A percentile compares a stretch with the other conserved stretches of the same genome.
These are phyloP conservation scores for Trichonephila clavata DNA, from an alignment of 1,140 invertebrate species.

Conservation along the genomic window DNA sequence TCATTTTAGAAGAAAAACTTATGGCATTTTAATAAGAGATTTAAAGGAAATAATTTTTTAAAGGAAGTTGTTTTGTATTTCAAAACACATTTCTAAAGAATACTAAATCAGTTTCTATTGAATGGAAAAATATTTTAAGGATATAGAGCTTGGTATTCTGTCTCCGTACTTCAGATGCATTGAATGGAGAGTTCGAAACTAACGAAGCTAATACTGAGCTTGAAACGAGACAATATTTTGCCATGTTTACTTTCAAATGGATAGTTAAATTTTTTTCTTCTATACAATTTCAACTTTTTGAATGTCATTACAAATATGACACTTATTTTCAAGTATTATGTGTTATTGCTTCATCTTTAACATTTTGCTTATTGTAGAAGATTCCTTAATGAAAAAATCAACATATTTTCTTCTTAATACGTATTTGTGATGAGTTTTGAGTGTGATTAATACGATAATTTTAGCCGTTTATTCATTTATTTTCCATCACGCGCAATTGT, in stretches of 20 bases:
- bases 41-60: neutral
- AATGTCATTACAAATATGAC: neutral
- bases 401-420: too few relatives aligned
- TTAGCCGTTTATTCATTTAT: too few relatives aligned
- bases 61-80: neutral
- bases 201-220: constrained; percentile 51
- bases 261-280: constrained; percentile 1
- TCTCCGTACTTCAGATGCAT: neutral
- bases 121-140: neutral
- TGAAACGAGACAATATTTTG: neutral
- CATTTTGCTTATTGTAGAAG: neutral
- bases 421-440: too few relatives aligned
- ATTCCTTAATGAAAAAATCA: neutral
- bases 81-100: neutral
- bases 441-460: too few relatives aligned
- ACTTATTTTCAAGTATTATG: neutral
- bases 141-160: neutral
- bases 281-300: neutral
- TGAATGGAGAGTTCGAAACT: constrained; percentile 10
- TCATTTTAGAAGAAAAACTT: neutral
- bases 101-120: neutral
- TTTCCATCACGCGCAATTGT: too few relatives aligned
- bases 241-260: neutral
- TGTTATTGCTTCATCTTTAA: neutral
- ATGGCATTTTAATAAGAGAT: neutral